phyloP scores from a whole-genome alignment of 2,797 vertebrate species.

The Pampus argenteus region DNA sequence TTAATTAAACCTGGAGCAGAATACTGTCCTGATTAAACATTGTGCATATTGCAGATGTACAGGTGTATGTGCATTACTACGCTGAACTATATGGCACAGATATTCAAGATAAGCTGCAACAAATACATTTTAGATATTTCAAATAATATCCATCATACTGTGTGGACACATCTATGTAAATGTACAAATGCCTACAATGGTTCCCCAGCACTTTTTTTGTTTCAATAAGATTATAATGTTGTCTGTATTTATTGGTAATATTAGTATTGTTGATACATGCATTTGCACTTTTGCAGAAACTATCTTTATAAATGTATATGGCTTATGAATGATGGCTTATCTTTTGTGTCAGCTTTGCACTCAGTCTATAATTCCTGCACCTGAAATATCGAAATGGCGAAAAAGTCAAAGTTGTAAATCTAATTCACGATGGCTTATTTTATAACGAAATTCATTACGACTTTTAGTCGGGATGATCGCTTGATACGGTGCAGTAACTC shows the following conservation, averaged over 20 bases:
- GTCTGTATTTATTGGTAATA: not conserved
- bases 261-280: not conserved
- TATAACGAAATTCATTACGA: not conserved
- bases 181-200: not conserved
- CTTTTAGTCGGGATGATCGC: not conserved
- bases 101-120: slow-evolving; percentile 4
- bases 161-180: not conserved
- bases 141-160: not conserved
- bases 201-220: not conserved
- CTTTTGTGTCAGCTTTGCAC: not conserved
- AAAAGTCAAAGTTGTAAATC: not conserved
- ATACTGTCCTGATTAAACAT: slow-evolving; percentile 18
- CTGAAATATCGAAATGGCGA: not conserved
- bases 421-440: not conserved
- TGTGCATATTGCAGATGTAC: not conserved
- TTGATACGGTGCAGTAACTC: slow-evolving; percentile 3
- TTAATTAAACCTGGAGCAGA: slow-evolving; percentile 44
- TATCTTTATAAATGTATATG: not conserved
- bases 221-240: not conserved
- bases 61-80: slow-evolving; percentile 4
- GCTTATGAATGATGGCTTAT: not conserved
- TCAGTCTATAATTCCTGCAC: not conserved
- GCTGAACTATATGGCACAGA: not conserved
- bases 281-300: not conserved
- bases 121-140: slow-evolving; percentile 11